Evolutionary conservation across 1,140 invertebrate species (phyloP).

Genomic region (Oscheius sp.): DNA sequence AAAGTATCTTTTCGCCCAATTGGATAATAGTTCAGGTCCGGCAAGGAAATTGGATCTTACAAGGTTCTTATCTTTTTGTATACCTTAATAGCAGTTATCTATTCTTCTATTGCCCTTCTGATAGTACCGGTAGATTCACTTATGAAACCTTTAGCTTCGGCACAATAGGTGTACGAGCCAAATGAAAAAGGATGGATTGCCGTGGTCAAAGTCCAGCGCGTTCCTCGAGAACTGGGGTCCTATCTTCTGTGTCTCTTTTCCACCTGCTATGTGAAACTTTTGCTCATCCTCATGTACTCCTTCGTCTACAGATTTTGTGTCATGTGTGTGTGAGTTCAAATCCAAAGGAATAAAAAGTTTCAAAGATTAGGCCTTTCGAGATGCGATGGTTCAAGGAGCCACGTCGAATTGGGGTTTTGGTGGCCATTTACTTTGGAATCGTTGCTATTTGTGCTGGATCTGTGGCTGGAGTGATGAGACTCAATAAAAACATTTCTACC

Average conservation of each 20-base stretch:
- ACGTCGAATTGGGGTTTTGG: too few relatives aligned
- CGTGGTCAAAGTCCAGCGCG: not conserved
- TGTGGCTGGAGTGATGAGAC: too few relatives aligned
- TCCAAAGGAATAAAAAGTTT: too few relatives aligned
- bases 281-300: not conserved
- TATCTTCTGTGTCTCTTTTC: not conserved
- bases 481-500: too few relatives aligned
- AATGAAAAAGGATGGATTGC: not conserved
- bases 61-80: not conserved
- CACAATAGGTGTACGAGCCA: not conserved
- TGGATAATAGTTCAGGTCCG: not conserved
- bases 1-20: not conserved
- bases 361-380: too few relatives aligned
- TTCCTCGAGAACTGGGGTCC: not conserved
- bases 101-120: not conserved
- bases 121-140: not conserved
- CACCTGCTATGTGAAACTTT: not conserved
- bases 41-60: not conserved
- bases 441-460: too few relatives aligned
- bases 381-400: too few relatives aligned
- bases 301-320: not conserved
- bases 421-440: too few relatives aligned
- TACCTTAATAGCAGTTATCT: not conserved
- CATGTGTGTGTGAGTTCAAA: not conserved
- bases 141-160: not conserved